Base-by-base conservation (phyloP, 2,797 vertebrate species). In the Melanotaenia boesemani region DNA sequence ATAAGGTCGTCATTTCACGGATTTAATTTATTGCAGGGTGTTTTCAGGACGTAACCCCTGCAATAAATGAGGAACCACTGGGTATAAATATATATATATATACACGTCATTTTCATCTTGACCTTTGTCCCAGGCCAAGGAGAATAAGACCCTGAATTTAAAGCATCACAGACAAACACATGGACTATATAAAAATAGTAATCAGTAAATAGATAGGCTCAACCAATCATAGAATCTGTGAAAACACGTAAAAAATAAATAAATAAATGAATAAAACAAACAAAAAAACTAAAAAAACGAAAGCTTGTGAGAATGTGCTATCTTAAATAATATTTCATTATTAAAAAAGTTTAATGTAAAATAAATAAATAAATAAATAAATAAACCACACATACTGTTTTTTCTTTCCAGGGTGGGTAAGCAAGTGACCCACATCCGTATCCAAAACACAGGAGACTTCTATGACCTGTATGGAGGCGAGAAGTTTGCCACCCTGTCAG, bases 381-480 rank as follows among this genome's bases (percentile, higher is more conserved):
- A n/a, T n/a, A n/a, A n/a, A n/a, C n/a, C 16, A 57, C 55, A 18
- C 13, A 48, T 30, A 48, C 44, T 26, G 30, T 11, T 28, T 22
- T 39, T 22, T 59, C 11, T 26, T 44, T 60, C 5, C 91, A 99
- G 98, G 89, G 96, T 99, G 39, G 95, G 94, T 2, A 96, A 99
- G 0, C 48, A 84, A 44, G 96, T 99, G 80, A 99, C 98, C 37
- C 98, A 99, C 85, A 99, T 99, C 84, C 96, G 98, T 16, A 99
- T 99, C 92, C 98, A 99, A 89, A 99, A 99, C 88, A 97, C 98
- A 0, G 98, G 98, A 0, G 98, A 99, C 84, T 99, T 89, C 91
- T 99, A 99, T 0, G 98, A 99, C 90, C 93, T 99, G 39, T 99
- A 99, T 1, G 98, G 98, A 37, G 98, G 98, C 60, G 98, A 99